Conservation (phyloP, 2,797 vertebrate genomes). For the Danio aesculapii region DNA sequence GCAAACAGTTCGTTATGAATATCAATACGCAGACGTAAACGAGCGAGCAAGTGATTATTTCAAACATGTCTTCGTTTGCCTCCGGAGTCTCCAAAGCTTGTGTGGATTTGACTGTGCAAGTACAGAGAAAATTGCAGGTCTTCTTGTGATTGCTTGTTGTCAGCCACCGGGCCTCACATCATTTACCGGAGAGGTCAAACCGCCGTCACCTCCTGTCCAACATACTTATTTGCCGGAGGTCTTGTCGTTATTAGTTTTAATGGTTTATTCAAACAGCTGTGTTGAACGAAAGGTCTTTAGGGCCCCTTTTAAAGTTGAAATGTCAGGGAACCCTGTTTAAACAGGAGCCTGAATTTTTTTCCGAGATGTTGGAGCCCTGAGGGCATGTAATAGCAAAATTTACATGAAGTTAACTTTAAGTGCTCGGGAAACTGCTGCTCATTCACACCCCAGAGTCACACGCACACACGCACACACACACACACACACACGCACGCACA, state of each 20-base stretch:
- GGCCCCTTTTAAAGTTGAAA: conserved; percentile 18
- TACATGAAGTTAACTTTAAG: conserved; percentile 55
- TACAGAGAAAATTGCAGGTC: not conserved
- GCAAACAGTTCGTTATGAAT: conserved; percentile 5
- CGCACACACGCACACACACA: too few relatives aligned
- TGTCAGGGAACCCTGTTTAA: conserved; percentile 38
- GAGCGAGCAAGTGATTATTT: not conserved
- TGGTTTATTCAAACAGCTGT: conserved; percentile 36
- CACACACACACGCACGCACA: too few relatives aligned
- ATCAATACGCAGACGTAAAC: not conserved
- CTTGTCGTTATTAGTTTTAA: conserved; percentile 38
- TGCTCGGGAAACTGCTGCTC: conserved; percentile 12
- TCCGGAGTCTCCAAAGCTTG: not conserved
- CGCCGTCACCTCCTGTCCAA: not conserved
- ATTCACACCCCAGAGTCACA: not conserved
- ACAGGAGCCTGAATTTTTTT: conserved; percentile 23
- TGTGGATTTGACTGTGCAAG: conserved; percentile 2
- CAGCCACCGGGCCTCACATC: not conserved
- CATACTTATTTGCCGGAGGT: conserved; percentile 36
- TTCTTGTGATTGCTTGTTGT: not conserved
- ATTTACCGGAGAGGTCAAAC: conserved; percentile 21
- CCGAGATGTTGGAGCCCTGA: conserved; percentile 40
- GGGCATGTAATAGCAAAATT: conserved; percentile 54
- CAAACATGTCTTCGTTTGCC: not conserved
- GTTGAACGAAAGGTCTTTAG: conserved; percentile 18